Conservation (phyloP, 2,888 invertebrate species). For the Apodemia hepburni region DNA sequence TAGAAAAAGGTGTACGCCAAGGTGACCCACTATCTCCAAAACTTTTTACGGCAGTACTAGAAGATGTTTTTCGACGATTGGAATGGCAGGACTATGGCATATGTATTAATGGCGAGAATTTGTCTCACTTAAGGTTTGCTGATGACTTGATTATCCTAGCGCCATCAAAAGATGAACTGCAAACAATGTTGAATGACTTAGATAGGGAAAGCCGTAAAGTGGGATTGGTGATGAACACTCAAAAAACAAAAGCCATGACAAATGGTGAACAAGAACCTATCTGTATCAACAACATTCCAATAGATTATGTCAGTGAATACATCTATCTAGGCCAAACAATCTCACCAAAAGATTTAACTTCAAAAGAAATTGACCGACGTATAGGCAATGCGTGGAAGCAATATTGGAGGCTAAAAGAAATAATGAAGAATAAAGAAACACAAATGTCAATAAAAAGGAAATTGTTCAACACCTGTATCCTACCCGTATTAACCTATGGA, state of each 20-base stretch:
- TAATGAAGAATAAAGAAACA: background rate
- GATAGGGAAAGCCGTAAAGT: constrained; percentile 22
- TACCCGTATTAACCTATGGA: background rate
- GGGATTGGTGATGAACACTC: constrained; percentile 25
- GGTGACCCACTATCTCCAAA: background rate
- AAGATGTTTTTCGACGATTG: background rate
- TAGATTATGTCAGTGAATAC: constrained; percentile 17
- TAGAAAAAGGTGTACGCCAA: constrained; percentile 1
- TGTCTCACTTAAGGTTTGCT: constrained; percentile 24
- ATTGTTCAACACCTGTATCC: background rate
- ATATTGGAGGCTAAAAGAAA: background rate
- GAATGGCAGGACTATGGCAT: background rate
- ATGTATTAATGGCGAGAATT: constrained; percentile 23
- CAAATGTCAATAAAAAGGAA: constrained; percentile 18
- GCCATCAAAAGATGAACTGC: too few relatives aligned
- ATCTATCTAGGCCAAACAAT: background rate
- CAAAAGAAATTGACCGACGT: constrained; percentile 17
- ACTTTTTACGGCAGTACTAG: background rate
- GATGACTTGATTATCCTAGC: too few relatives aligned
- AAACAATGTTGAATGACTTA: constrained; percentile 28
- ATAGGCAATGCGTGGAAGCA: constrained; percentile 11
- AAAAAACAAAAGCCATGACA: constrained; percentile 23
- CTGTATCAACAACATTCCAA: background rate
- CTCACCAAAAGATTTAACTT: background rate
- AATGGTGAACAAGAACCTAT: background rate